Percentiles rank a stretch among this genome's conserved stretches.
These are phyloP conservation scores for Cremastinae sp. DNA, from an alignment of 2,888 invertebrate species.

Conservation along the genomic window DNA sequence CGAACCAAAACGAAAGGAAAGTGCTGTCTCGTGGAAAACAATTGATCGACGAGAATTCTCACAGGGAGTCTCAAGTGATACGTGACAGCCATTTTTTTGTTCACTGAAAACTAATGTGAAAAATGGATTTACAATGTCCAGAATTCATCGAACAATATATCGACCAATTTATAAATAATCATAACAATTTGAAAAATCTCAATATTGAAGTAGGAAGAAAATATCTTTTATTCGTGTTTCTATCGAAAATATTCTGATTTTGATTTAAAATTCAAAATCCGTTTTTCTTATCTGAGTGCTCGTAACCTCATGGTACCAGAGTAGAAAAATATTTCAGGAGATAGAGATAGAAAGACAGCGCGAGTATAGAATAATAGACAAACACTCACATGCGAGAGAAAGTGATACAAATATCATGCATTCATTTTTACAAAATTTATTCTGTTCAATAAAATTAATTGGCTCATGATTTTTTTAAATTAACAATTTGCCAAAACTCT, in stretches of 20 bases:
- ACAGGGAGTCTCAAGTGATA: slow-evolving; percentile 40
- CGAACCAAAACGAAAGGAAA: slow-evolving; percentile 27
- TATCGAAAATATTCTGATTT: too few species aligned
- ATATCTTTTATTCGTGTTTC: too few species aligned
- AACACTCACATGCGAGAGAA: slow-evolving; percentile 56
- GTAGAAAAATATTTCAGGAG: slow-evolving; percentile 36
- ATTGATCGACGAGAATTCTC: slow-evolving; percentile 23
- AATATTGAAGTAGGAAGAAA: too few species aligned
- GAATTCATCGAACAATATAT: too few species aligned
- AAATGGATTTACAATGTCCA: background rate
- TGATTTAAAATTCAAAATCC: background rate
- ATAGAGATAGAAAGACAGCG: slow-evolving; percentile 56
- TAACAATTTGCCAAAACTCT: too few species aligned
- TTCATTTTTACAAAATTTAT: background rate
- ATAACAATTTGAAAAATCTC: background rate
- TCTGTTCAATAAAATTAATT: too few species aligned
- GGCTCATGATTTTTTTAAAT: too few species aligned
- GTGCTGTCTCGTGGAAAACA: slow-evolving; percentile 34
- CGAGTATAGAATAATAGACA: slow-evolving; percentile 43
- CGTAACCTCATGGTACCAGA: slow-evolving; percentile 7
- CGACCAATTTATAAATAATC: background rate
- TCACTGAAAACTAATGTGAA: background rate
- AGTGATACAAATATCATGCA: slow-evolving; percentile 41
- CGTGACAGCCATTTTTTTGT: slow-evolving; percentile 33
- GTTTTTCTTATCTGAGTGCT: slow-evolving; percentile 5